phyloP scores from a whole-genome alignment of 2,888 invertebrate species.

The Tetheella fluctuosa region DNA sequence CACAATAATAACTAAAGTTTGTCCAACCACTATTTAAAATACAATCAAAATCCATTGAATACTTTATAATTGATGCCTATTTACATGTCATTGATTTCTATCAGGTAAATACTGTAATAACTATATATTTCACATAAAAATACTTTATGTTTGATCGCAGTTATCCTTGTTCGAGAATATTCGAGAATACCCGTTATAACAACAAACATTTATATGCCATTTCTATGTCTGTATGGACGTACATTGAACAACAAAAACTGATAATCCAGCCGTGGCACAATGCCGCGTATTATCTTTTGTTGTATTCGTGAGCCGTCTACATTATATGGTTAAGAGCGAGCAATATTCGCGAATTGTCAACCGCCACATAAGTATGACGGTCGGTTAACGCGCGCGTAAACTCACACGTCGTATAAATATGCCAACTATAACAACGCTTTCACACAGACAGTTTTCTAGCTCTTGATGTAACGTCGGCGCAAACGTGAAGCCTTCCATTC shows the following conservation, averaged over 20 bases:
- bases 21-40: constrained; percentile 8
- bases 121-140: too few relatives aligned
- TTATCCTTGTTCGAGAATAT: too few relatives aligned
- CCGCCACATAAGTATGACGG: neutral
- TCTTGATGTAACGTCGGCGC: neutral
- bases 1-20: neutral
- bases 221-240: neutral
- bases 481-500: neutral
- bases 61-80: constrained; percentile 33
- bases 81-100: constrained; percentile 21
- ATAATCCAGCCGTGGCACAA: neutral
- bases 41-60: constrained; percentile 35
- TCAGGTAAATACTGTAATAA: too few relatives aligned
- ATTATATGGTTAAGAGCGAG: constrained; percentile 10
- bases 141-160: too few relatives aligned
- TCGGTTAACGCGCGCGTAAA: constrained; percentile 6
- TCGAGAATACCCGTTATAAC: too few relatives aligned
- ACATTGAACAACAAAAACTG: neutral
- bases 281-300: constrained; percentile 13
- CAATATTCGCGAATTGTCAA: constrained; percentile 12
- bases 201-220: neutral
- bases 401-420: constrained; percentile 10
- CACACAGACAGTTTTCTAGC: constrained; percentile 1
- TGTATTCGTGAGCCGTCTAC: constrained; percentile 13
- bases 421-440: constrained; percentile 6